Percentiles rank a stretch among this genome's conserved stretches.
phyloP scores from a whole-genome alignment of 2,113 vertebrate species.

The Microtus montanus region DNA sequence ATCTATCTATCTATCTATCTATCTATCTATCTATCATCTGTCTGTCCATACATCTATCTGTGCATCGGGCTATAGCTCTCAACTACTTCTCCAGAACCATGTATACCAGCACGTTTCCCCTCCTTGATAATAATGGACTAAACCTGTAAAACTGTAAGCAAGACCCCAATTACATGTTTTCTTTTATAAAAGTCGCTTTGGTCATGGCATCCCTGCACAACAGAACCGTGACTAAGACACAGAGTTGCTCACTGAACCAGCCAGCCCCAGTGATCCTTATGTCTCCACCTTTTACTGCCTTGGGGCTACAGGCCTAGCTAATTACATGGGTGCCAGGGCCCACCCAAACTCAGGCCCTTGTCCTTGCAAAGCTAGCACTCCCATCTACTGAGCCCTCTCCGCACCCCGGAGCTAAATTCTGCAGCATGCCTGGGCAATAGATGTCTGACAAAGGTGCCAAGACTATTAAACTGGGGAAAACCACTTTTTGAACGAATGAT shows the following conservation, averaged over 20 bases:
- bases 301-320: not conserved
- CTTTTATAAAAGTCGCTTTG: not conserved
- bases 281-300: not conserved
- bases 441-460: not conserved
- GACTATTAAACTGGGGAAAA: not conserved
- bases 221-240: not conserved
- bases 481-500: not conserved
- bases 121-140: not conserved
- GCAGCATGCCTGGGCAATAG: not conserved
- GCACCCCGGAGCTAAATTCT: not conserved
- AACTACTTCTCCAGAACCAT: not conserved
- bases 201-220: not conserved
- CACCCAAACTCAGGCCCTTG: not conserved
- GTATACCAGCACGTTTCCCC: not conserved
- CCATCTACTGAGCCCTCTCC: not conserved
- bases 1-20: not conserved
- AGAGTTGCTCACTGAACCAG: not conserved
- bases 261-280: not conserved
- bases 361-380: not conserved
- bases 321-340: no score
- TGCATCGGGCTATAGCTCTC: not conserved
- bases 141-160: not conserved
- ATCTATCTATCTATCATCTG: not conserved
- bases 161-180: not conserved
- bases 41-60: no score